These are phyloP conservation scores for Cygnus olor DNA, from an alignment of 2,797 vertebrate genomes.

Conservation along the genomic window DNA sequence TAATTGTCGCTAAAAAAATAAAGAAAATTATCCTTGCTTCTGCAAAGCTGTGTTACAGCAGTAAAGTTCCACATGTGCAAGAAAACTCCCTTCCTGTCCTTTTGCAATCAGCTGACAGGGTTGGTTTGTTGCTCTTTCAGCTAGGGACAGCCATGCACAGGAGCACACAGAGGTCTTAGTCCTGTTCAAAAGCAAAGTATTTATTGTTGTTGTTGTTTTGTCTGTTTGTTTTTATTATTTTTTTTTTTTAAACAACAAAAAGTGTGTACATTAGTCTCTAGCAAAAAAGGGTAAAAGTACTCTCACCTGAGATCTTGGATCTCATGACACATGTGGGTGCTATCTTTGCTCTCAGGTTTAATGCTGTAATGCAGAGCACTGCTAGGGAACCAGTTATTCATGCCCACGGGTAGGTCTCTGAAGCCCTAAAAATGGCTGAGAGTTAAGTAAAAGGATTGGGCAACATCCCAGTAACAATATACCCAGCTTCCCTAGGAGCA, in stretches of 20 bases:
- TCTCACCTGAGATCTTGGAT: neutral
- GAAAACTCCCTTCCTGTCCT: conserved; percentile 55
- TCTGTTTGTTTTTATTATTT: neutral
- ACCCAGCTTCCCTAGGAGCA: neutral
- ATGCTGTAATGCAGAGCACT: neutral
- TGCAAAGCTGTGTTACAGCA: neutral
- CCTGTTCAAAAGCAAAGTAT: neutral
- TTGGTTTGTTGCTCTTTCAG: neutral
- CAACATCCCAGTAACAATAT: conserved; percentile 37
- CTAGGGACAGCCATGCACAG: neutral
- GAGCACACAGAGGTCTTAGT: neutral
- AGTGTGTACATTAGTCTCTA: neutral
- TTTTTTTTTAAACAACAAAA: neutral
- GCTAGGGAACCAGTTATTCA: neutral
- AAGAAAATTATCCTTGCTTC: neutral
- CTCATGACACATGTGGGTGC: fast-evolving
- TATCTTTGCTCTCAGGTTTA: neutral
- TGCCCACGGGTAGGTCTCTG: neutral
- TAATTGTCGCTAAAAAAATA: neutral
- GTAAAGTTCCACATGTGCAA: neutral
- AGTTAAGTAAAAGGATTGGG: neutral
- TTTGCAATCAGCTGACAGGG: neutral
- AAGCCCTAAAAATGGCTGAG: neutral
- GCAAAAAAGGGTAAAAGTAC: neutral
- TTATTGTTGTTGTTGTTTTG: neutral